Conservation (phyloP, 2,888 invertebrate genomes). For the Eubasilissa splendida region DNA sequence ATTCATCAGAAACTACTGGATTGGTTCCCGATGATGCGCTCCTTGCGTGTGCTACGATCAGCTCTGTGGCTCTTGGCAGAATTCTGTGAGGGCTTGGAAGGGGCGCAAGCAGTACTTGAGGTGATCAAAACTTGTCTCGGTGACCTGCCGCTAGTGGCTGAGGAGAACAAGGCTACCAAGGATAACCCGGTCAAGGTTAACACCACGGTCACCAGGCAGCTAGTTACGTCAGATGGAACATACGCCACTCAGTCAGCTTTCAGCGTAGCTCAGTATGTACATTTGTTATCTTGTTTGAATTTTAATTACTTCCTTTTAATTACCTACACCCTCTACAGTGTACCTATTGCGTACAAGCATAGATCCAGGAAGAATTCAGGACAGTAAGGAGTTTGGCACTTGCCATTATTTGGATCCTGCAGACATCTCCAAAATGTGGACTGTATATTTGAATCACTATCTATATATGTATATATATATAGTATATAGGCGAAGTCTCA, state of each 20-base stretch:
- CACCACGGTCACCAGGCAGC: conserved; percentile 70
- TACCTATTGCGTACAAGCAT: too few species aligned
- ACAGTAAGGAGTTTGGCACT: too few species aligned
- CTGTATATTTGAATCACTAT: too few species aligned
- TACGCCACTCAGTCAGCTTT: conserved; percentile 99
- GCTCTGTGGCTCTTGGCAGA: conserved; percentile 99
- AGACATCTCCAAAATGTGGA: too few species aligned
- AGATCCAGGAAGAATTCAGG: too few species aligned
- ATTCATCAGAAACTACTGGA: conserved; percentile 78
- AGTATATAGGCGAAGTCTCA: too few species aligned
- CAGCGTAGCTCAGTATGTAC: conserved; percentile 82
- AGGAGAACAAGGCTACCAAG: conserved; percentile 61
- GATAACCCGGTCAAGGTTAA: conserved; percentile 69
- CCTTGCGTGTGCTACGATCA: conserved; percentile 93
- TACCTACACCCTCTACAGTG: too few species aligned
- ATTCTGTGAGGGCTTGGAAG: conserved; percentile 85
- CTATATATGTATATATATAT: too few species aligned
- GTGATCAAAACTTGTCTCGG: conserved; percentile 74
- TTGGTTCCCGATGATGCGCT: conserved; percentile 88
- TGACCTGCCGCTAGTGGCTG: conserved; percentile 62
- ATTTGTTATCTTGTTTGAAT: neutral
- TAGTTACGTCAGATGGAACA: conserved; percentile 98
- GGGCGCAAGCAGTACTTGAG: conserved; percentile 86
- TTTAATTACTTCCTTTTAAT: too few species aligned
- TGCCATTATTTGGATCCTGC: too few species aligned